Evolutionary conservation across 2,797 vertebrate genomes (phyloP).

Genomic region (Fistularia tabacaria): DNA sequence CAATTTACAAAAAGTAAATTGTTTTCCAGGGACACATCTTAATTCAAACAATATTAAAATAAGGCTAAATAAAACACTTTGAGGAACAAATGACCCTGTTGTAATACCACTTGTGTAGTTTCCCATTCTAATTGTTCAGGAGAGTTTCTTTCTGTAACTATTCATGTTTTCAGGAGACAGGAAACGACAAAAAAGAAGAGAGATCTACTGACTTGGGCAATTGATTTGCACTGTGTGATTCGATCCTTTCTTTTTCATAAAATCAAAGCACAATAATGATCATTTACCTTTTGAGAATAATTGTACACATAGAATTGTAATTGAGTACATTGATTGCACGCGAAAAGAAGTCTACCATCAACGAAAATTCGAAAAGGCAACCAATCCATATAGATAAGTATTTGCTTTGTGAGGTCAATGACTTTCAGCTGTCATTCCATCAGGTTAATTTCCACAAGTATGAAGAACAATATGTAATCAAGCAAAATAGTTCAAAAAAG

Average conservation of each 20-base stretch:
- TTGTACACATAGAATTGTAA: constrained; percentile 36
- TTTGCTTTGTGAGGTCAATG: constrained; percentile 12
- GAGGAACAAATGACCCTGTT: no score
- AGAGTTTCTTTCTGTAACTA: neutral
- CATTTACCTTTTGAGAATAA: constrained; percentile 15
- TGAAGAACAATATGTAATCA: constrained; percentile 22
- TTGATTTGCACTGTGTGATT: constrained; percentile 1
- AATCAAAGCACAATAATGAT: constrained; percentile 8
- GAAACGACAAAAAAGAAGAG: neutral
- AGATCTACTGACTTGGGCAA: neutral
- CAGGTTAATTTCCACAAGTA: constrained; percentile 24
- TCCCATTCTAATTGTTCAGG: no score
- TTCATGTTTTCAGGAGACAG: neutral
- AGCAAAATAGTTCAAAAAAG: neutral
- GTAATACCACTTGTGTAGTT: no score
- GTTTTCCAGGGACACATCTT: no score
- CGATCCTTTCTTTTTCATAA: constrained; percentile 4
- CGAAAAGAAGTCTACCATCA: constrained; percentile 27
- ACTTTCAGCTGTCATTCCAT: constrained; percentile 24
- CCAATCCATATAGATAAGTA: constrained; percentile 32
- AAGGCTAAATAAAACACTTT: no score
- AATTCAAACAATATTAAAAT: no score
- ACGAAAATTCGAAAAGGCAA: constrained; percentile 32
- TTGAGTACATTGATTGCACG: constrained; percentile 33
- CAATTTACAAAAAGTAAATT: no score